A percentile compares a stretch with the other conserved stretches of the same genome.
These are phyloP conservation scores for Trichechus manatus DNA, from an alignment of 2,113 vertebrate species.

Conservation along the genomic window DNA sequence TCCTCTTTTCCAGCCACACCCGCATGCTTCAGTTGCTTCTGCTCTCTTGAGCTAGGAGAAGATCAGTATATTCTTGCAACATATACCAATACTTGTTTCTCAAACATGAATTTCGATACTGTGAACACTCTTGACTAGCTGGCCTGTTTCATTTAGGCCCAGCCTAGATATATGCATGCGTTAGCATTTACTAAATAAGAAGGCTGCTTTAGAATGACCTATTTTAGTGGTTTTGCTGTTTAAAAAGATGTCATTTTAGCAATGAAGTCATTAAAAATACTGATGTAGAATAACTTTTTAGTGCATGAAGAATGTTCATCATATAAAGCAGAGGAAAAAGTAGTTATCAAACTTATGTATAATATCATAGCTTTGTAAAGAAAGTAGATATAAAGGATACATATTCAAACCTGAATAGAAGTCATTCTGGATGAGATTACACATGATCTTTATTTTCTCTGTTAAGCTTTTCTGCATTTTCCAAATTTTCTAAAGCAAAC, in stretches of 20 bases:
- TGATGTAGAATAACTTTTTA: neutral
- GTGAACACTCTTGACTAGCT: neutral
- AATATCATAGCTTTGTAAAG: neutral
- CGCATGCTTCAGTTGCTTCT: neutral
- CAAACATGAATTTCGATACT: neutral
- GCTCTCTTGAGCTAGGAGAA: neutral
- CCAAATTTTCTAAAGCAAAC: neutral
- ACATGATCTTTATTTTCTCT: neutral
- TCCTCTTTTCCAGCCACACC: slow-evolving; percentile 75
- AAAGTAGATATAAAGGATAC: neutral
- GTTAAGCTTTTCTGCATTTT: neutral
- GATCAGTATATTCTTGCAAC: neutral
- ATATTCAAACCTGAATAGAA: neutral
- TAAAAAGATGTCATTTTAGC: neutral
- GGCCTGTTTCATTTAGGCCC: neutral
- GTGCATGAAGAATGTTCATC: neutral
- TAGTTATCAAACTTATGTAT: neutral
- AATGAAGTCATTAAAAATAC: neutral
- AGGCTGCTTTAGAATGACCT: neutral
- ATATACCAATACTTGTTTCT: neutral
- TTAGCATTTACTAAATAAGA: neutral
- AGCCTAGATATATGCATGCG: neutral
- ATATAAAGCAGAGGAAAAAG: neutral
- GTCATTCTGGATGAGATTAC: neutral
- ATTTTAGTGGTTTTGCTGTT: neutral